A percentile compares a stretch with the other conserved stretches of the same genome.
Evolutionary conservation across 2,113 vertebrate species (phyloP).

Genomic region (Sphyrna mokarran): DNA sequence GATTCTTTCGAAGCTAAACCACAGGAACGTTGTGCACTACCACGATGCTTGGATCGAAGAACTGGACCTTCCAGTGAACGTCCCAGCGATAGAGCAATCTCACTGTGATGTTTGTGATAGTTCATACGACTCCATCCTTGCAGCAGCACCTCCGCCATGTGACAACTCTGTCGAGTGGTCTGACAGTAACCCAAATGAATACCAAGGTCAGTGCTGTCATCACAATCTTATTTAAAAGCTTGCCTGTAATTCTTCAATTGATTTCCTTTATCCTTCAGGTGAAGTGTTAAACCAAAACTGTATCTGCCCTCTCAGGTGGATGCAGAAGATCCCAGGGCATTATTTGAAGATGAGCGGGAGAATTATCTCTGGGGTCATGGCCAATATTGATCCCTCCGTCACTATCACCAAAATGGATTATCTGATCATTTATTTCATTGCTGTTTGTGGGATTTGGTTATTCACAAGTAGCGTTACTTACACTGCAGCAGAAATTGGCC

Average conservation of each 20-base stretch:
- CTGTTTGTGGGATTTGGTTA: background rate
- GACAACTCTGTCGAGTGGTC: background rate
- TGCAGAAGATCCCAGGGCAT: background rate
- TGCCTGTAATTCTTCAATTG: background rate
- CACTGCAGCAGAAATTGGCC: background rate
- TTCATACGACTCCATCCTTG: background rate
- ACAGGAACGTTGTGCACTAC: conserved; percentile 4
- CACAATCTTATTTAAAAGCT: background rate
- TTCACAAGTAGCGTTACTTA: background rate
- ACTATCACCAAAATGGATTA: background rate
- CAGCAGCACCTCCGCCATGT: background rate
- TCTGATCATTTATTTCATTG: background rate
- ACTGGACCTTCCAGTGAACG: background rate
- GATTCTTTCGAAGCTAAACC: conserved; percentile 2
- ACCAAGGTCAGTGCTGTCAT: background rate
- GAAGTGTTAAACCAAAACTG: background rate
- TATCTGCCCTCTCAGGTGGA: background rate
- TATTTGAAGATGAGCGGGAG: background rate
- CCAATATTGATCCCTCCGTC: background rate
- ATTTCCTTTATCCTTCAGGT: background rate
- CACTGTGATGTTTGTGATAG: background rate
- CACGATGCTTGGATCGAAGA: conserved; percentile 14
- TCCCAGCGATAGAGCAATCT: background rate
- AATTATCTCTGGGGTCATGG: background rate
- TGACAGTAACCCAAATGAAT: background rate